Base-by-base conservation (phyloP, 2,797 vertebrate species). In the Moxostoma hubbsi region DNA sequence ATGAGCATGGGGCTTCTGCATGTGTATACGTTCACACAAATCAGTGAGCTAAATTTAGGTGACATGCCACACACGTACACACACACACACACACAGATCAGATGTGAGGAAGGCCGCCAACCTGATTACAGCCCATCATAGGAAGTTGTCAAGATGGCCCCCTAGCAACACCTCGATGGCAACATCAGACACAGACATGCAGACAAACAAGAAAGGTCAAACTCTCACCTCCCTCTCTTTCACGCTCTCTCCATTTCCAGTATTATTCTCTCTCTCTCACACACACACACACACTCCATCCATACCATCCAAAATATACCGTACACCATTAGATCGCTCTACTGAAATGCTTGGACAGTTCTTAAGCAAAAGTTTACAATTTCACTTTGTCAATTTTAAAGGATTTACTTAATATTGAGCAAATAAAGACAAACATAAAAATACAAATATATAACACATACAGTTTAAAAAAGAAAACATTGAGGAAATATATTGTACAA, bases 41-140 rank as follows among this genome's bases (percentile, higher is more conserved):
- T 86, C 84, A 76, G 13, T 11, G 62, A 69, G 58, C 59, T 83
- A 79, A 85, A 82, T 77, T 80, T 76, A 81, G 73, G 73, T 74
- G 74, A 69, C 80, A 77, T 11, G 72, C 64, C 75, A 54, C 36
- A 73, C 57, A 36, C 36, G 4, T 36, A 36, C 36, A 24, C 24
- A 24, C 24, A 36, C 36, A 24, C 24, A 24, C 24, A 61, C 46
- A 81, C 66, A 73, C 18, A 62, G 83, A 88, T 86, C 89, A 92
- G 90, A 90, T 92, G 92, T 86, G 88, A 93, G 88, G 88, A 90
- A 85, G 83, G 85, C 87, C 89, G 87, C 86, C 86, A 87, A 89
- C 89, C 88, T 89, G 83, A 88, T 90, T 88, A 80, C 51, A 76
- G 63, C 79, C 80, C 75, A 76, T 83, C 88, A 89, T 84, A 86